phyloP scores from a whole-genome alignment of 2,113 vertebrate genomes.

The Apteryx mantelli region DNA sequence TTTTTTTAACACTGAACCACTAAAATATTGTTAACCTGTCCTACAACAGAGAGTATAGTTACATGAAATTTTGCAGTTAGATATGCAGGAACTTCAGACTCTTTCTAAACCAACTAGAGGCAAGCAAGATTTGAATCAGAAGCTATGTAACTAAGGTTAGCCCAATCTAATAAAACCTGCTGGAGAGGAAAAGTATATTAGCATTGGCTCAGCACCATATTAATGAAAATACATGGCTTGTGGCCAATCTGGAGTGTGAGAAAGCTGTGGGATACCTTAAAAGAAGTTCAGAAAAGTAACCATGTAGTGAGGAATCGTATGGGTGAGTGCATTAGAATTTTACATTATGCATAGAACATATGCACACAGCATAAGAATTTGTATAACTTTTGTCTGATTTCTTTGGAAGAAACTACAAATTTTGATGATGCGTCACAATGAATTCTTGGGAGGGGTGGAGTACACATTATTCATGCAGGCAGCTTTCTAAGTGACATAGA shows the following conservation, averaged over 20 bases:
- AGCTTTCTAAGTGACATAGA: neutral
- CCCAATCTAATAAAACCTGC: neutral
- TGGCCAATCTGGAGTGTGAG: neutral
- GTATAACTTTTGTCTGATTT: neutral
- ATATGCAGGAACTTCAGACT: neutral
- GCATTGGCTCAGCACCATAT: neutral
- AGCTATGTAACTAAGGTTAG: neutral
- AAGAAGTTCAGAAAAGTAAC: neutral
- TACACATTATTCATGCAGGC: neutral
- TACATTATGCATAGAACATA: neutral
- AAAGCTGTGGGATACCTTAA: neutral
- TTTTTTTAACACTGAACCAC: neutral
- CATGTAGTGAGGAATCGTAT: neutral
- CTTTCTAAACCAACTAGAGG: neutral
- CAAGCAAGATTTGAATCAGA: neutral
- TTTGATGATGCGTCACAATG: neutral
- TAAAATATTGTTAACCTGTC: neutral
- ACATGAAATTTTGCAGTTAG: neutral
- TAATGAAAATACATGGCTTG: neutral
- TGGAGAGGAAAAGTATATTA: neutral
- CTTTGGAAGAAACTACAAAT: neutral
- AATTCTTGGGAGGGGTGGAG: neutral
- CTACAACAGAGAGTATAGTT: neutral
- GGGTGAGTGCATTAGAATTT: neutral
- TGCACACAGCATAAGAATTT: neutral